Conservation (phyloP, 2,113 vertebrate species). For the Rutilus rutilus region DNA sequence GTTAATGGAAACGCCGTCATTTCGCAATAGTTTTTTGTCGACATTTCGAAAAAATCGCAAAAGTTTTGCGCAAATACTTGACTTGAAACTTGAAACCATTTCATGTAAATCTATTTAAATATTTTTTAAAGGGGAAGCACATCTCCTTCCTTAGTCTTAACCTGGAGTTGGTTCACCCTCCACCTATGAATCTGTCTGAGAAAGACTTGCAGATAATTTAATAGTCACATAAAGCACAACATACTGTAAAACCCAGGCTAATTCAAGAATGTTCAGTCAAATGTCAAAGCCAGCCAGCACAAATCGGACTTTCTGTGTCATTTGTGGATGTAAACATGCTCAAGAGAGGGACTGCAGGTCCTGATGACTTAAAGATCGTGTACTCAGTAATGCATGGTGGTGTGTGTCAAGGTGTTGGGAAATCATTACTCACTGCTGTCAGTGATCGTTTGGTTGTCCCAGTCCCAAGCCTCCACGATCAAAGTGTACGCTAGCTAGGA, state of each 20-base stretch:
- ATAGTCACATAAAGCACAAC: background rate
- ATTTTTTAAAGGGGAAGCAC: too few relatives aligned
- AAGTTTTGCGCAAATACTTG: too few relatives aligned
- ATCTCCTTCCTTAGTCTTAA: too few relatives aligned
- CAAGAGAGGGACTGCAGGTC: background rate
- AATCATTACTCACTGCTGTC: constrained; percentile 81
- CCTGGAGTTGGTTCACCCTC: too few relatives aligned
- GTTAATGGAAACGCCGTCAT: too few relatives aligned
- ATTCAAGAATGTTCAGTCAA: constrained; percentile 1
- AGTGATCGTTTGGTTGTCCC: constrained; percentile 84
- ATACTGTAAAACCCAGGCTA: background rate
- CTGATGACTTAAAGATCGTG: background rate
- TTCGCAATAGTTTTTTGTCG: too few relatives aligned
- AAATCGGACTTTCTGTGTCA: background rate
- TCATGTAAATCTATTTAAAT: too few relatives aligned
- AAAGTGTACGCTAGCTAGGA: constrained; percentile 88
- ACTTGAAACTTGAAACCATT: too few relatives aligned
- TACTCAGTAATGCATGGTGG: background rate
- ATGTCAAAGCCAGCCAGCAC: background rate
- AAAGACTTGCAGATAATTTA: too few relatives aligned
- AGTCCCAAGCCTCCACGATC: constrained; percentile 93
- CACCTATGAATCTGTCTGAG: too few relatives aligned
- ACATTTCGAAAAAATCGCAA: too few relatives aligned
- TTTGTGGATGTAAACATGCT: constrained; percentile 17
- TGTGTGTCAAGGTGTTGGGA: constrained; percentile 22